Evolutionary conservation across 2,113 vertebrate genomes (phyloP).

Genomic region (Drymodes brunneopygia): DNA sequence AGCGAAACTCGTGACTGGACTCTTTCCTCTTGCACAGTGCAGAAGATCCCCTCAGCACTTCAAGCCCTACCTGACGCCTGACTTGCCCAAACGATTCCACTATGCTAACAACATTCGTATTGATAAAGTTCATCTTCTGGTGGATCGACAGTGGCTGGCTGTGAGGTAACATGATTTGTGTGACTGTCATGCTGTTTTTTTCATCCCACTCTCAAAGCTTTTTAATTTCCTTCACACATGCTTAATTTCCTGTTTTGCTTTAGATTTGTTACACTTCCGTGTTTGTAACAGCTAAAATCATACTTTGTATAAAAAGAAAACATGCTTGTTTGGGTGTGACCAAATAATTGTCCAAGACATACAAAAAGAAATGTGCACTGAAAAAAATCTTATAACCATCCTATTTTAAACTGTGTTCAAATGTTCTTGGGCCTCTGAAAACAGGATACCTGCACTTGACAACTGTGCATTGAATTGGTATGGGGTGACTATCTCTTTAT

Average conservation of each 20-base stretch:
- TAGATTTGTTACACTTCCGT: background rate
- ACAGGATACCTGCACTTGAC: background rate
- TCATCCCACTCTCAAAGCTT: background rate
- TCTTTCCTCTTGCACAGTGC: slow-evolving; percentile 76
- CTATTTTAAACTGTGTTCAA: background rate
- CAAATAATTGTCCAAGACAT: background rate
- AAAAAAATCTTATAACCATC: background rate
- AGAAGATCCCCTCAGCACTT: slow-evolving; percentile 80
- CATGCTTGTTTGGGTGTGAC: background rate
- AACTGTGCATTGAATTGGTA: background rate
- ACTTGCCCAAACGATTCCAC: slow-evolving; percentile 92
- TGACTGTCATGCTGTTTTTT: background rate
- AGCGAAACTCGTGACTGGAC: background rate
- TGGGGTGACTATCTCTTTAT: background rate
- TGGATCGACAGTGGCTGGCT: slow-evolving; percentile 87
- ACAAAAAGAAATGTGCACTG: background rate
- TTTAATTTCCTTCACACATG: background rate
- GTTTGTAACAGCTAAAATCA: background rate
- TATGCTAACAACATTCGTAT: slow-evolving; percentile 89
- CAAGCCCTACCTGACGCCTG: slow-evolving; percentile 86
- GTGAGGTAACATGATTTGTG: slow-evolving; percentile 71
- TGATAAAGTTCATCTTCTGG: slow-evolving; percentile 86
- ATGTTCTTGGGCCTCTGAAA: background rate
- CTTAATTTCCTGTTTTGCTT: background rate
- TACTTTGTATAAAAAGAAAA: background rate